Conservation (phyloP, 2,888 invertebrate species). For the Drosophila mettleri region DNA sequence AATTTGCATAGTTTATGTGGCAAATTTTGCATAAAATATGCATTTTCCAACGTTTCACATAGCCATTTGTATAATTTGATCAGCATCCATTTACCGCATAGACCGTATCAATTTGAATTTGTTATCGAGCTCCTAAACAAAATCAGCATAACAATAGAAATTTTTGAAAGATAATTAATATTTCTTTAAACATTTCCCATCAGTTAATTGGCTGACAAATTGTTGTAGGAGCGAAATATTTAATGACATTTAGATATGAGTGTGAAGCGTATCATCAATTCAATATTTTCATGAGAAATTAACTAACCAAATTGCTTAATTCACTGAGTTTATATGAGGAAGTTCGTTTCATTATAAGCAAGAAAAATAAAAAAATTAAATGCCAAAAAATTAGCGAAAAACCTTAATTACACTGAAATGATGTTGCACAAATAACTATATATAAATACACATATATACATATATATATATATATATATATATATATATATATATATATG, state of each 20-base stretch:
- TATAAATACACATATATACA: slow-evolving; percentile 4
- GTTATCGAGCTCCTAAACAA: neutral
- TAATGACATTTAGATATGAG: slow-evolving; percentile 46
- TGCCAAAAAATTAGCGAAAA: slow-evolving; percentile 3
- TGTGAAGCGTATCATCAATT: slow-evolving; percentile 52
- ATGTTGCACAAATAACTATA: slow-evolving; percentile 66
- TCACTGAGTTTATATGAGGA: slow-evolving; percentile 46
- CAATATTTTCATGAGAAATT: slow-evolving; percentile 26
- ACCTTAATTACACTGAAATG: slow-evolving; percentile 70
- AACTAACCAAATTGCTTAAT: slow-evolving; percentile 50
- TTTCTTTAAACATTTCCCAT: slow-evolving; percentile 39
- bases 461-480: slow-evolving; percentile 7
- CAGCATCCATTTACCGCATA: neutral
- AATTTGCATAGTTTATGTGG: slow-evolving; percentile 69
- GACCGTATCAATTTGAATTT: slow-evolving; percentile 5
- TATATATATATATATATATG: too few relatives aligned
- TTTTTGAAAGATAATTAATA: slow-evolving; percentile 22
- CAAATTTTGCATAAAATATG: slow-evolving; percentile 56
- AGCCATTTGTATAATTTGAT: slow-evolving; percentile 27
- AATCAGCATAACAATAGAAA: slow-evolving; percentile 47
- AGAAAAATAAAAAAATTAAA: slow-evolving; percentile 18
- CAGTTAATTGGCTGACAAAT: slow-evolving; percentile 59
- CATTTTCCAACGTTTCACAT: slow-evolving; percentile 38
- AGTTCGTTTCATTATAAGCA: slow-evolving; percentile 47
- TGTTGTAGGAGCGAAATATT: slow-evolving; percentile 30